Conservation (phyloP, 2,797 vertebrate species). For the Protonibea diacanthus region DNA sequence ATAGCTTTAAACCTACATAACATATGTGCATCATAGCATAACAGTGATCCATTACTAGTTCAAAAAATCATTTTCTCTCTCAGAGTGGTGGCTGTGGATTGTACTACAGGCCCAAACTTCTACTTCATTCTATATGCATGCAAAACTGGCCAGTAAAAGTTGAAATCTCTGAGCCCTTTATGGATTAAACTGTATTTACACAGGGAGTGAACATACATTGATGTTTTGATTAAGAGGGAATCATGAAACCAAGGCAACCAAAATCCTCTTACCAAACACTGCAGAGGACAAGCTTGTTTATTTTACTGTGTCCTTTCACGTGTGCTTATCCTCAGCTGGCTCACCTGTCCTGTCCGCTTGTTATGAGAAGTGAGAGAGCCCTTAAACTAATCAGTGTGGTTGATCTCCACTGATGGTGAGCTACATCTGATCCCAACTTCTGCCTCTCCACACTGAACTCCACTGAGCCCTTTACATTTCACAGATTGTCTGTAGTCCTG, state of each 20-base stretch:
- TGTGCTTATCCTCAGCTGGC: not conserved
- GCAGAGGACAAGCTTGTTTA: not conserved
- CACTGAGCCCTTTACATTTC: not conserved
- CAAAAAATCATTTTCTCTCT: not conserved
- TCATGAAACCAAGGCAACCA: constrained; percentile 4
- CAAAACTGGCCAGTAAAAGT: not conserved
- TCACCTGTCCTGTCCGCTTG: not conserved
- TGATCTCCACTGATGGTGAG: not conserved
- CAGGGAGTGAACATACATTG: not conserved
- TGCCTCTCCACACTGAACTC: not conserved
- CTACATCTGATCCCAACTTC: not conserved
- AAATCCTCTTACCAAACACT: not conserved
- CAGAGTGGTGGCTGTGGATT: not conserved
- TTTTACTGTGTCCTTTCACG: not conserved
- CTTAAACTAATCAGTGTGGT: not conserved
- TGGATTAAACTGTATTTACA: not conserved
- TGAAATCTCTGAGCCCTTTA: not conserved
- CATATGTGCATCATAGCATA: not conserved
- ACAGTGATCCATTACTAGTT: not conserved
- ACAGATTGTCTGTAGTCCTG: not conserved
- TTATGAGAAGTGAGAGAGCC: not conserved
- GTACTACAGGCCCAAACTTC: not conserved
- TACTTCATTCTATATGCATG: not conserved
- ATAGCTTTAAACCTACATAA: not conserved
- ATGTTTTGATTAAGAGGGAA: not conserved